Percentiles rank a stretch among this genome's conserved stretches.
phyloP scores from a whole-genome alignment of 2,113 vertebrate genomes.

The Orycteropus afer region DNA sequence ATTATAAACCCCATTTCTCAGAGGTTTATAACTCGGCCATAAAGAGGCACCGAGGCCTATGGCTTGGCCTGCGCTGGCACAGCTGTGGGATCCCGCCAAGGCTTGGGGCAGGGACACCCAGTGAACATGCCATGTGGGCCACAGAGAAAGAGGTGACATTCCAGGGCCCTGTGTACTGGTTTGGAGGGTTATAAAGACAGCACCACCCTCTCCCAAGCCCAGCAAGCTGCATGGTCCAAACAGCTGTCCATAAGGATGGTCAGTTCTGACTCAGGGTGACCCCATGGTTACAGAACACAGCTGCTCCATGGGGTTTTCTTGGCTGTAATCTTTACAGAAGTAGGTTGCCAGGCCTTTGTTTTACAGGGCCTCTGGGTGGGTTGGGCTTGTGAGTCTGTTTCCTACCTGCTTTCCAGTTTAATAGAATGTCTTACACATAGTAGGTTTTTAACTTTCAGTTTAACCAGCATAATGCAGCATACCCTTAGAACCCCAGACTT shows the following conservation, averaged over 20 bases:
- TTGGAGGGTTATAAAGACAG: fast-evolving
- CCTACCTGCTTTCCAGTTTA: too few species aligned
- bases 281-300: background rate
- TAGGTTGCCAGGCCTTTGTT: background rate
- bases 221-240: fast-evolving
- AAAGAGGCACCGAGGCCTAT: slow-evolving; percentile 75
- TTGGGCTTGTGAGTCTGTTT: background rate
- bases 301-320: background rate
- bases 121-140: fast-evolving
- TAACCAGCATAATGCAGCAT: background rate
- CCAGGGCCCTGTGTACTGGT: fast-evolving
- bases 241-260: fast-evolving
- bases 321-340: background rate
- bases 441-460: background rate
- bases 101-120: background rate
- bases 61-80: background rate
- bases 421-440: background rate
- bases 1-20: slow-evolving; percentile 88
- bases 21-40: slow-evolving; percentile 83
- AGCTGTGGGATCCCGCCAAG: background rate
- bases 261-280: background rate
- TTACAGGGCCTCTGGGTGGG: background rate
- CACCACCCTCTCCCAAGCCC: too few species aligned
- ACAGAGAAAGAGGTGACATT: too few species aligned
- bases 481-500: background rate